Base-by-base conservation (phyloP, 1,140 invertebrate genomes). In the Heliconius eleuchia region DNA sequence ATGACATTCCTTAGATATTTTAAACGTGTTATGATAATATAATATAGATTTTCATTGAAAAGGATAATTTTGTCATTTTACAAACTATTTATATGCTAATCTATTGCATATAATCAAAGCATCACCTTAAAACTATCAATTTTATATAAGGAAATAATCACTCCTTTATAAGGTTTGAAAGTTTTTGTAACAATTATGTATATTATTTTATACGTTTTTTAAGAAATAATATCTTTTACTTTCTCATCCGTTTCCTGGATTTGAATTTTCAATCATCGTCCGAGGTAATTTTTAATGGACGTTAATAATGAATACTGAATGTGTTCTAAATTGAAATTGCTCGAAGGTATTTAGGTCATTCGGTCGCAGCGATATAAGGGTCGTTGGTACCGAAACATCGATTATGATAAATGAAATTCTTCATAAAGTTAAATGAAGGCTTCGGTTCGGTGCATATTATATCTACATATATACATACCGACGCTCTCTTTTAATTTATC, bases 381-480 rank as follows among this genome's bases (percentile, higher is more conserved):
- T 78, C 80, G 66, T 78, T 81, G 74, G 57, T 77, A 57, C 37
- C 66, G 76, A 81, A 78, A 75, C 73, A 76, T 78, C 77, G 70
- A 81, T 78, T 81, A 81, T 81, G 80, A 78, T 78, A 78, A 81
- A 81, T 81, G 73, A 70, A 81, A 78, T 81, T 81, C 79, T 71
- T 39, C 42, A 72, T 74, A 57, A 66, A 74, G 23, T 80, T 55
- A 39, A 52, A 74, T 77, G 57, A 39, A 70, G 72, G 66, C 19
- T 73, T 42, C 66, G 37, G 55, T 39, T n/a, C 0, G n/a, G 18
- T 72, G 37, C 37, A 18, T 72, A 19, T 19, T 52, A 16, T 46
- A 46, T 46, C 13, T 37, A 37, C 6, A 37, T 37, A 37, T 7
- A 7, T 46, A 46, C 42, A 19, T 19, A 39, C 71, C 16, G 23